Evolutionary conservation across 1,140 invertebrate species (phyloP).

Genomic region (Lepidurus couesii): DNA sequence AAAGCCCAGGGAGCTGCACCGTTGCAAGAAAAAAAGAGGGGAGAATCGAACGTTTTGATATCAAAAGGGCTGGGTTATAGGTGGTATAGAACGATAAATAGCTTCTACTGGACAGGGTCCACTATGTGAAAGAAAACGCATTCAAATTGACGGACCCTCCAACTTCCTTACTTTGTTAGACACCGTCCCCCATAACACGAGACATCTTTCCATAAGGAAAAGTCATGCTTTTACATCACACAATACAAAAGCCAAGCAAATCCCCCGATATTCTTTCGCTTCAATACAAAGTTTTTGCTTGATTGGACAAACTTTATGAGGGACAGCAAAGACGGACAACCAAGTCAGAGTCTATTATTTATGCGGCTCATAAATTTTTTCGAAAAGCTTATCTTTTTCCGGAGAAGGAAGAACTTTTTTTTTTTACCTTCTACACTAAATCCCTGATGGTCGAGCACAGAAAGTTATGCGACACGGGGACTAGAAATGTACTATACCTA

Average conservation of each 20-base stretch:
- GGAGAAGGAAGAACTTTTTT: not conserved
- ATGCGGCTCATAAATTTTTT: not conserved
- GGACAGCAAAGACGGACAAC: not conserved
- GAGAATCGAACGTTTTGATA: conserved; percentile 15
- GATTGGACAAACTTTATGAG: conserved; percentile 17
- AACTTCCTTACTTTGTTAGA: not conserved
- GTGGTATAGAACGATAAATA: not conserved
- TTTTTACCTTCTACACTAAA: not conserved
- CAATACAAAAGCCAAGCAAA: conserved; percentile 2
- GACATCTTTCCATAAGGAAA: conserved; percentile 1
- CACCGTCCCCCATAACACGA: conserved; percentile 1
- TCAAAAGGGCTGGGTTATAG: not conserved
- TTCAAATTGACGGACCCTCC: not conserved
- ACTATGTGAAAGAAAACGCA: conserved; percentile 3
- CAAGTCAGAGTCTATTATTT: not conserved
- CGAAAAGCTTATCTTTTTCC: not conserved
- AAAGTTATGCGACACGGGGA: not conserved
- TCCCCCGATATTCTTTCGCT: conserved; percentile 15
- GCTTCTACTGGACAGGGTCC: not conserved
- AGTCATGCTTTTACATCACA: conserved; percentile 9
- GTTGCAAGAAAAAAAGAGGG: not conserved
- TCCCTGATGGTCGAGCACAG: not conserved
- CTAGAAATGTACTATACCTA: not conserved
- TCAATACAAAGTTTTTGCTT: conserved; percentile 13
- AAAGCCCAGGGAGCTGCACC: not conserved